Percentiles rank a stretch among this genome's conserved stretches.
Conservation (phyloP, 2,888 invertebrate genomes). For the Lasioglossum oenotherae region DNA sequence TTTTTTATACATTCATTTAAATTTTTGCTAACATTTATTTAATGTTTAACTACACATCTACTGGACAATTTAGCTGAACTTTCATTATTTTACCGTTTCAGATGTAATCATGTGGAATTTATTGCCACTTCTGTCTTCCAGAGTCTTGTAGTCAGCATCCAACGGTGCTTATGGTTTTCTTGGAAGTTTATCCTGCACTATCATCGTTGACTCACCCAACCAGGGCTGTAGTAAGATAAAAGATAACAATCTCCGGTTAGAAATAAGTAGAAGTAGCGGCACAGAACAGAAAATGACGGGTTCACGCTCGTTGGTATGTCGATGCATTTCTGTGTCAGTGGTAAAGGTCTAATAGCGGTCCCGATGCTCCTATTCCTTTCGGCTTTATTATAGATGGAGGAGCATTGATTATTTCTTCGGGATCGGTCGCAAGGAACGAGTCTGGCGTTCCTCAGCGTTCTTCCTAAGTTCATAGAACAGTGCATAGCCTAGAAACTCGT, state of each 20-base stretch:
- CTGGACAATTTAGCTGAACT: not conserved
- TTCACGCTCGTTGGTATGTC: slow-evolving; percentile 35
- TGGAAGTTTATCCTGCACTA: not conserved
- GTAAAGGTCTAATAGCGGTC: slow-evolving; percentile 53
- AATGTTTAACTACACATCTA: not conserved
- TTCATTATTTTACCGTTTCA: too few relatives aligned
- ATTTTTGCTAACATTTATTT: not conserved
- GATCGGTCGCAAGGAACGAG: slow-evolving; percentile 33
- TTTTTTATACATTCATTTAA: too few relatives aligned
- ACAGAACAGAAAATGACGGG: slow-evolving; percentile 18
- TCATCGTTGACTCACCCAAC: not conserved
- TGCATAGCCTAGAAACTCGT: slow-evolving; percentile 61
- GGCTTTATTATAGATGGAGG: slow-evolving; percentile 34
- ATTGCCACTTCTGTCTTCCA: not conserved
- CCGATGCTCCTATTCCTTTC: slow-evolving; percentile 40
- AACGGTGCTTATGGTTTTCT: not conserved
- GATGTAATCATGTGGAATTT: too few relatives aligned
- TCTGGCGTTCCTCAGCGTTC: slow-evolving; percentile 7
- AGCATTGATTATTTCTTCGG: slow-evolving; percentile 24
- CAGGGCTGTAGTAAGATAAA: not conserved
- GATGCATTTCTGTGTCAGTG: slow-evolving; percentile 58
- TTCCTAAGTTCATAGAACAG: slow-evolving; percentile 57
- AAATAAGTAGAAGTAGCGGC: slow-evolving; percentile 1
- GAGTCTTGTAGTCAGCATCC: not conserved
- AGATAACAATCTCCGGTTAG: not conserved